These are phyloP conservation scores for Neosilurus mollespiculum DNA, from an alignment of 2,797 vertebrate species.

Conservation along the genomic window DNA sequence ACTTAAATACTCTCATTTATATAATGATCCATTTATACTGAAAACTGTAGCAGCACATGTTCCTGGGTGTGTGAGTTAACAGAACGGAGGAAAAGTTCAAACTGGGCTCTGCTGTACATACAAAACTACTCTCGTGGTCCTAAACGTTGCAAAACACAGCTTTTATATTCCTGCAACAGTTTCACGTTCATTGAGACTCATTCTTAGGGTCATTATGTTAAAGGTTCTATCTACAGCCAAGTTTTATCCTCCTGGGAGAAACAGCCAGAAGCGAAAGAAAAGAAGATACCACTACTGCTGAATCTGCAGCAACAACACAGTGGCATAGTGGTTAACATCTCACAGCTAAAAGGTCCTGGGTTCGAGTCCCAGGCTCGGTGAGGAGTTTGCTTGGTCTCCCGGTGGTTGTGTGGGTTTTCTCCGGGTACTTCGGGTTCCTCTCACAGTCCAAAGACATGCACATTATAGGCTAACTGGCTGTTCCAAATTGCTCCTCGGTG, in stretches of 20 bases:
- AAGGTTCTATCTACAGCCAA: neutral
- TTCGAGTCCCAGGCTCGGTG: neutral
- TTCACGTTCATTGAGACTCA: neutral
- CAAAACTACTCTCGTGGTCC: neutral
- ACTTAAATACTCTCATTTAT: neutral
- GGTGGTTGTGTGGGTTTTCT: too few relatives aligned
- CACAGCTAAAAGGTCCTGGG: too few relatives aligned
- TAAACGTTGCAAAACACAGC: conserved; percentile 6
- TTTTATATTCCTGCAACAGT: conserved; percentile 1
- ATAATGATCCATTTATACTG: neutral
- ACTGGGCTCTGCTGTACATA: neutral
- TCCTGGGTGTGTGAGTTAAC: neutral
- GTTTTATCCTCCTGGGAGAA: neutral
- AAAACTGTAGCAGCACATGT: neutral
- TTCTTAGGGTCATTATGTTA: neutral
- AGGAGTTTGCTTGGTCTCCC: too few relatives aligned
- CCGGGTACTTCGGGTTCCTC: too few relatives aligned
- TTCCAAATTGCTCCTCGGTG: too few relatives aligned
- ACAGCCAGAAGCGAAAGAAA: neutral
- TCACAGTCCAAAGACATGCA: too few relatives aligned
- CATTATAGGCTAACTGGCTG: too few relatives aligned
- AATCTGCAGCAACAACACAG: too few relatives aligned
- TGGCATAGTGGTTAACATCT: too few relatives aligned
- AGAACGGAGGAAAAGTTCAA: conserved; percentile 20
- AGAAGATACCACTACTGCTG: too few relatives aligned